Evolutionary conservation across 2,888 invertebrate species (phyloP).

Genomic region (Pilophorus perplexus): DNA sequence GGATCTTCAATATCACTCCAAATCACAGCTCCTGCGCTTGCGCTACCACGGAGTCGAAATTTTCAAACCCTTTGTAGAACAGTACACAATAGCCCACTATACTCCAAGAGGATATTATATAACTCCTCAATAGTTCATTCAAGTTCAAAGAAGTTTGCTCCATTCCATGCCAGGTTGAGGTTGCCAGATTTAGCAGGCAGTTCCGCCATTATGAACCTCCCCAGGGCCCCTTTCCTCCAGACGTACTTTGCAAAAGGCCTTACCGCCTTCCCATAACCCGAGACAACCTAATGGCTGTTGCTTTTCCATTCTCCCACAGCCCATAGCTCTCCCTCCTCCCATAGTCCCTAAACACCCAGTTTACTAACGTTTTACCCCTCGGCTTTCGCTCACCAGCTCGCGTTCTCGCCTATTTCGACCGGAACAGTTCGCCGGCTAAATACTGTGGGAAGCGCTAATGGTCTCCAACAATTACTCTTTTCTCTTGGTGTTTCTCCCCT

Average conservation of each 20-base stretch:
- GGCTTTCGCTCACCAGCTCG: too few relatives aligned
- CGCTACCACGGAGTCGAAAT: too few relatives aligned
- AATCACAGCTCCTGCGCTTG: too few relatives aligned
- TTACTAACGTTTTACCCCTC: conserved; percentile 5
- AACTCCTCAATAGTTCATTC: too few relatives aligned
- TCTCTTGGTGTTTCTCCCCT: background rate
- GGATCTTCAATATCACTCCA: too few relatives aligned
- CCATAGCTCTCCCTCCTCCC: background rate
- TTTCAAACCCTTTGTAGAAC: too few relatives aligned
- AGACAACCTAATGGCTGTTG: conserved; percentile 28
- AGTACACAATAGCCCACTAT: too few relatives aligned
- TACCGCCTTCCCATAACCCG: conserved; percentile 1
- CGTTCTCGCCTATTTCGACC: background rate
- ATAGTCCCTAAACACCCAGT: conserved; percentile 26
- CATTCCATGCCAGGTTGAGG: too few relatives aligned
- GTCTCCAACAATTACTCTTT: conserved; percentile 39
- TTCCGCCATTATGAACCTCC: background rate
- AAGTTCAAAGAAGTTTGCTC: too few relatives aligned
- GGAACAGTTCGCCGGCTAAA: conserved; percentile 29
- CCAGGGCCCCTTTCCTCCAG: background rate
- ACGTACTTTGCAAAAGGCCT: background rate
- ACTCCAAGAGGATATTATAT: too few relatives aligned
- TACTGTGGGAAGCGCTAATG: conserved; percentile 34
- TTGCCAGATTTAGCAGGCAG: too few relatives aligned
- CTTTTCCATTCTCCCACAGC: background rate